Percentiles rank a stretch among this genome's conserved stretches.
phyloP scores from a whole-genome alignment of 2,113 vertebrate species.

The Callopanchax toddi region DNA sequence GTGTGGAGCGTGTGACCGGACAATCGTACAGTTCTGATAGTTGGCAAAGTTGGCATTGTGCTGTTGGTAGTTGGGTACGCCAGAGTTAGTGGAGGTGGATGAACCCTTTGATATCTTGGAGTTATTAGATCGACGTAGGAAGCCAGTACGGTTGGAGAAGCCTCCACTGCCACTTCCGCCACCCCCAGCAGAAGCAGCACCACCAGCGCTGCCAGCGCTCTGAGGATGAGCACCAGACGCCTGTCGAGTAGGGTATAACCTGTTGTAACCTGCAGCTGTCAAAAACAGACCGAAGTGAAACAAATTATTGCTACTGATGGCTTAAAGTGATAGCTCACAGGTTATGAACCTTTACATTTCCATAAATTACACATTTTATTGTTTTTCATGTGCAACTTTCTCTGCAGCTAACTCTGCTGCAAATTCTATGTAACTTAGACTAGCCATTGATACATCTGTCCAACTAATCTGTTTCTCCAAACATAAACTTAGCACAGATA shows the following conservation, averaged over 20 bases:
- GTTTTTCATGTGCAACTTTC: no score
- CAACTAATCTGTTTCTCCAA: no score
- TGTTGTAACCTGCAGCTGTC: conserved; percentile 50
- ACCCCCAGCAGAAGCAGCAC: conserved; percentile 39
- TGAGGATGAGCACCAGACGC: conserved; percentile 50
- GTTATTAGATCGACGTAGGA: conserved; percentile 81
- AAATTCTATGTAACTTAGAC: no score
- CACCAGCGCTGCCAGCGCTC: conserved; percentile 12
- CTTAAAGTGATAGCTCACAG: no score
- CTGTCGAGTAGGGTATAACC: conserved; percentile 71
- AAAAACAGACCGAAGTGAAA: not conserved
- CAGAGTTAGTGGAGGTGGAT: conserved; percentile 65
- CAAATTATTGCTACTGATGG: not conserved
- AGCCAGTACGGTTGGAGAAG: conserved; percentile 78
- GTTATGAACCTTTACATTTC: no score
- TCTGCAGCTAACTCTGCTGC: no score
- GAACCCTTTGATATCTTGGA: conserved; percentile 69
- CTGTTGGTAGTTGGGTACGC: conserved; percentile 64
- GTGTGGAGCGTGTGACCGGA: conserved; percentile 84
- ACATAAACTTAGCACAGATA: no score
- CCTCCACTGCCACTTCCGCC: conserved; percentile 31
- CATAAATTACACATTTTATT: no score
- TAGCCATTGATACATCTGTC: no score
- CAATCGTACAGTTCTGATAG: conserved; percentile 90
- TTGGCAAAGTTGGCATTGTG: conserved; percentile 83